Percentiles rank a stretch among this genome's conserved stretches.
Evolutionary conservation across 2,888 invertebrate species (phyloP).

Genomic region (Philopedon plagiatum): DNA sequence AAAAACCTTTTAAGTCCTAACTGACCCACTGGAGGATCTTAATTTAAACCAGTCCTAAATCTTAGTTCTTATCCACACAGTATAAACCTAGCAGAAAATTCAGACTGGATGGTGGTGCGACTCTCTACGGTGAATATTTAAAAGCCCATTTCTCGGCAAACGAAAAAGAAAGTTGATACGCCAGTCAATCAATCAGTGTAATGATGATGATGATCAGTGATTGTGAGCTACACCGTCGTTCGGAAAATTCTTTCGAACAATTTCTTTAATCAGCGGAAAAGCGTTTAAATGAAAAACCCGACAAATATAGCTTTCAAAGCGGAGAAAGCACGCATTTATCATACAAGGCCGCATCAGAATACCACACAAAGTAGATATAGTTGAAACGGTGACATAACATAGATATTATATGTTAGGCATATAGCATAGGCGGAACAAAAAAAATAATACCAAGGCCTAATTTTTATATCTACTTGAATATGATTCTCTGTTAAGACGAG

Average conservation of each 20-base stretch:
- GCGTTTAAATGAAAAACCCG: background rate
- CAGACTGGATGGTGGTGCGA: no score
- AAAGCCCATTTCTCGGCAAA: slow-evolving; percentile 40
- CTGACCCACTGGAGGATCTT: no score
- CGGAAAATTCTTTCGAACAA: background rate
- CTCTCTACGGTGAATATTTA: slow-evolving; percentile 44
- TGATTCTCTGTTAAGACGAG: no score
- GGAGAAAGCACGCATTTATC: background rate
- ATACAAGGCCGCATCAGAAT: background rate
- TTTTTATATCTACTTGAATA: background rate
- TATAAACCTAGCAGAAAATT: no score
- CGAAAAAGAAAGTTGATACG: slow-evolving; percentile 44
- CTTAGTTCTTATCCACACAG: no score
- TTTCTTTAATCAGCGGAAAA: slow-evolving; percentile 17
- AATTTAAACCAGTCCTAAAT: no score
- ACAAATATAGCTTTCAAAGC: background rate
- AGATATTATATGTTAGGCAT: background rate
- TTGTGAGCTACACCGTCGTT: background rate
- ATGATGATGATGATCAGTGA: background rate
- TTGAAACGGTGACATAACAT: background rate
- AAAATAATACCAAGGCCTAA: background rate
- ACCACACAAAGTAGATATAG: background rate
- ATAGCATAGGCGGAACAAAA: background rate
- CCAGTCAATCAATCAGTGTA: no score
- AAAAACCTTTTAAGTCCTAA: no score